phyloP scores from a whole-genome alignment of 2,888 invertebrate genomes.

The Ectemnius cavifrons region DNA sequence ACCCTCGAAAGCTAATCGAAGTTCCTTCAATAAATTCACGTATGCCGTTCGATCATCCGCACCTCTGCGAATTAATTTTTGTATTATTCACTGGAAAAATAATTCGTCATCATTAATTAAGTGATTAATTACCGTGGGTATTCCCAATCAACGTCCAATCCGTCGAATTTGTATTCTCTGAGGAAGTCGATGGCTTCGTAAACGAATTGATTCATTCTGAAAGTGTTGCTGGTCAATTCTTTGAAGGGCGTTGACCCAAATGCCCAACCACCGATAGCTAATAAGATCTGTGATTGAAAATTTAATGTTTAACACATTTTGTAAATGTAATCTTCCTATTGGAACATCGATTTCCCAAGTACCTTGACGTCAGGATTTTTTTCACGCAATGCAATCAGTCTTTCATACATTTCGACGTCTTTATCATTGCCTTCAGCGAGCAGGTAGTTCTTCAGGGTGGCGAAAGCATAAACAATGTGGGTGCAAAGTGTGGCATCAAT shows the following conservation, averaged over 20 bases:
- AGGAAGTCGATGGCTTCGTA: conserved; percentile 96
- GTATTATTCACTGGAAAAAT: background rate
- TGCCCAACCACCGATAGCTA: conserved; percentile 97
- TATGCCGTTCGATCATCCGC: conserved; percentile 92
- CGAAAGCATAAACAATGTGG: conserved; percentile 97
- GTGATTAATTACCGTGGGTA: conserved; percentile 84
- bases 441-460: conserved; percentile 91
- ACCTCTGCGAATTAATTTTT: conserved; percentile 80
- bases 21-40: conserved; percentile 90
- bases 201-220: conserved; percentile 96
- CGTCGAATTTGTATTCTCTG: conserved; percentile 93
- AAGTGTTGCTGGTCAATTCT: conserved; percentile 93
- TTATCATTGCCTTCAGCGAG: conserved; percentile 89
- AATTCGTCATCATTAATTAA: background rate
- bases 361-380: conserved; percentile 93
- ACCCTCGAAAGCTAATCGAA: conserved; percentile 94
- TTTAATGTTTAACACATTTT: background rate
- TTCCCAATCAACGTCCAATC: conserved; percentile 96
- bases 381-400: conserved; percentile 90
- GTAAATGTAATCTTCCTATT: too few relatives aligned
- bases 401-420: conserved; percentile 91
- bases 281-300: conserved; percentile 81
- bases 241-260: conserved; percentile 97
- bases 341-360: background rate
- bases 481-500: conserved; percentile 94